These are phyloP conservation scores for Lycaena phlaeas DNA, from an alignment of 2,888 invertebrate genomes.

Conservation along the genomic window DNA sequence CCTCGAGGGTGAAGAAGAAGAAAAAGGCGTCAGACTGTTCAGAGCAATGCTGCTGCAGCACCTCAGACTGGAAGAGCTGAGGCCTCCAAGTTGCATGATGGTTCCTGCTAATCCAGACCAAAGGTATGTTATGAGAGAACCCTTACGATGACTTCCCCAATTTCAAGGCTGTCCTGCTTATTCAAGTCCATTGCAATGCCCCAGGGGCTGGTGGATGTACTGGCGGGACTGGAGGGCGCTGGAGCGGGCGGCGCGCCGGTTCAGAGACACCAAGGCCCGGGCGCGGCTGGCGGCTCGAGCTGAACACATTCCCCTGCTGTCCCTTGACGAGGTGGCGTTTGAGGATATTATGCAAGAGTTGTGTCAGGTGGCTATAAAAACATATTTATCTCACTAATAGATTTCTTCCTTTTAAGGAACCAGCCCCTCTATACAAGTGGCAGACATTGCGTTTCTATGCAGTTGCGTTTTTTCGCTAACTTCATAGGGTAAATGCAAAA, in stretches of 20 bases:
- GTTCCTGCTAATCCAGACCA: conserved; percentile 55
- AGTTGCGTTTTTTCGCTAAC: too few relatives aligned
- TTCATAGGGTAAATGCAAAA: too few relatives aligned
- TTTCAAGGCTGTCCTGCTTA: too few relatives aligned
- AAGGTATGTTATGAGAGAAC: conserved; percentile 30
- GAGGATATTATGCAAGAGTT: conserved; percentile 71
- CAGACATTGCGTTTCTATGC: too few relatives aligned
- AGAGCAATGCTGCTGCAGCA: conserved; percentile 58
- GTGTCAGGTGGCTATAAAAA: conserved; percentile 55
- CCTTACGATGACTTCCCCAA: too few relatives aligned
- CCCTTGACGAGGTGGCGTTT: conserved; percentile 69
- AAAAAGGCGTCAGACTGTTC: conserved; percentile 64
- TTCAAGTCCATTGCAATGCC: too few relatives aligned
- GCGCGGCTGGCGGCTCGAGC: conserved; percentile 63
- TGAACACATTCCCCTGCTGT: conserved; percentile 59
- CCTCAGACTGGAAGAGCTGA: conserved; percentile 50
- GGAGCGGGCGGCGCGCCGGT: conserved; percentile 57
- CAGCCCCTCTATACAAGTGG: too few relatives aligned
- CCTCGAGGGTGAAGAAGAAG: conserved; percentile 57
- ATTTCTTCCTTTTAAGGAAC: too few relatives aligned
- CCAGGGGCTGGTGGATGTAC: conserved; percentile 66
- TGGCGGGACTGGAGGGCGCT: conserved; percentile 66
- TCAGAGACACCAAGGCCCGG: conserved; percentile 62
- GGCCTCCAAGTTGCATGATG: conserved; percentile 54
- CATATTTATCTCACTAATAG: too few relatives aligned